Percentiles rank a stretch among this genome's conserved stretches.
These are phyloP conservation scores for Malurus elegans DNA, from an alignment of 2,113 vertebrate genomes.

Conservation along the genomic window DNA sequence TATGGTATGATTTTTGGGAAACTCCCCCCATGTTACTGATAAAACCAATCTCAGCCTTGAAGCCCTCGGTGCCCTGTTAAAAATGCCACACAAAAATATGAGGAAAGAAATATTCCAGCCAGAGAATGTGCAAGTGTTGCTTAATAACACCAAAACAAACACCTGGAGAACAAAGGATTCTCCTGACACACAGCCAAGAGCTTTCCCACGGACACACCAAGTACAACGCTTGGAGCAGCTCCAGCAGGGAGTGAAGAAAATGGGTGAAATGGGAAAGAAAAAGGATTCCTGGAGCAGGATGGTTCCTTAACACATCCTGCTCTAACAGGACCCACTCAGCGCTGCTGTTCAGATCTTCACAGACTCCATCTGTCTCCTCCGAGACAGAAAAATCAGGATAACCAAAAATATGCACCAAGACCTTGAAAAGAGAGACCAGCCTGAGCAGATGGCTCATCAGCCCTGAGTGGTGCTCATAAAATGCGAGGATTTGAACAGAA, in stretches of 20 bases:
- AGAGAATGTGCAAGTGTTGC: not conserved
- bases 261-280: not conserved
- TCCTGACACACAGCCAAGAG: not conserved
- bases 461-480: fast-evolving
- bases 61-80: not conserved
- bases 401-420: not conserved
- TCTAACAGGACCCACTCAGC: not conserved
- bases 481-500: not conserved
- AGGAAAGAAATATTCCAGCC: not conserved
- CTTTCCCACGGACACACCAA: fast-evolving
- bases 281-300: not conserved
- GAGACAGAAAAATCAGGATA: not conserved
- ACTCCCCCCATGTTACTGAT: not conserved
- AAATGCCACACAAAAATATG: not conserved
- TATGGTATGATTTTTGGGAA: not conserved
- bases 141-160: not conserved
- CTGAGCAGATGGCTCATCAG: not conserved
- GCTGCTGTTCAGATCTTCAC: not conserved
- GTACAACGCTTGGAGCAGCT: not conserved
- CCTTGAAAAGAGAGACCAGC: not conserved
- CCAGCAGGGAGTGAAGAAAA: not conserved
- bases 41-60: not conserved
- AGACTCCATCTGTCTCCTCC: not conserved
- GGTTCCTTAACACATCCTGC: not conserved
- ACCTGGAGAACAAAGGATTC: not conserved